phyloP scores from a whole-genome alignment of 2,888 invertebrate genomes.

The Heliconius erato region DNA sequence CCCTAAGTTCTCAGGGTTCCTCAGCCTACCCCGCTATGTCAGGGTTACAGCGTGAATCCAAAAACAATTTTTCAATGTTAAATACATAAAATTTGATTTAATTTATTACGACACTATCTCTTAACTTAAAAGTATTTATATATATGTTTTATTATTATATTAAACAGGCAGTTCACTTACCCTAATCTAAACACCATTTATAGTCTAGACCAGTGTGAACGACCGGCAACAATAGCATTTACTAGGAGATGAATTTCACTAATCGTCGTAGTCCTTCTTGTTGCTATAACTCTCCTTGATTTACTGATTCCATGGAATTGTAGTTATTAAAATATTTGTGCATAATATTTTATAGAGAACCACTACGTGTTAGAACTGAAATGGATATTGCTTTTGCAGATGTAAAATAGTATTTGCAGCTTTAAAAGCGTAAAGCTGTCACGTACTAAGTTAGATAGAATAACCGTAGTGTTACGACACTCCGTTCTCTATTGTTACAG shows the following conservation, averaged over 20 bases:
- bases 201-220: neutral
- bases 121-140: too few relatives aligned
- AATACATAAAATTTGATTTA: too few relatives aligned
- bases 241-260: constrained; percentile 41
- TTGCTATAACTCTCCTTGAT: constrained; percentile 26
- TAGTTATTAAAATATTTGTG: constrained; percentile 13
- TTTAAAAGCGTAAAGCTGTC: too few relatives aligned
- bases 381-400: neutral
- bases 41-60: too few relatives aligned
- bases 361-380: neutral
- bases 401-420: neutral
- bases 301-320: constrained; percentile 11
- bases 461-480: neutral
- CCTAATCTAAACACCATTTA: neutral
- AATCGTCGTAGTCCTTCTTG: constrained; percentile 34
- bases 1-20: too few relatives aligned
- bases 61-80: too few relatives aligned
- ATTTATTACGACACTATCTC: too few relatives aligned
- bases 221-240: constrained; percentile 38
- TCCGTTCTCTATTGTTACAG: neutral
- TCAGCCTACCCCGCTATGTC: too few relatives aligned
- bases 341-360: neutral
- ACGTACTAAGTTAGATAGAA: neutral
- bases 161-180: too few relatives aligned
- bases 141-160: too few relatives aligned